Conservation (phyloP, 2,797 vertebrate species). For the Botia kubotai region DNA sequence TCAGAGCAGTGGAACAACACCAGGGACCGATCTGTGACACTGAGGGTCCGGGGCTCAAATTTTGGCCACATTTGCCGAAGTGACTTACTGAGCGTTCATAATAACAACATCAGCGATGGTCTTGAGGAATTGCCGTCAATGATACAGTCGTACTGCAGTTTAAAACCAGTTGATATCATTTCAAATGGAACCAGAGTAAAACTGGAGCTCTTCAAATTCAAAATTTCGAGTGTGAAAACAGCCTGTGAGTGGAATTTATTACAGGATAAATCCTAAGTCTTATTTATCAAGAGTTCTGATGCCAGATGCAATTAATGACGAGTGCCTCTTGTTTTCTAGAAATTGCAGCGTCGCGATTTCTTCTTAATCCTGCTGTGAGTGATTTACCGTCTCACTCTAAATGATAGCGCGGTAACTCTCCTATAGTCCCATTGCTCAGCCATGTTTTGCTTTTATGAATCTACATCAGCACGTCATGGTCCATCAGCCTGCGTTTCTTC, state of each 20-base stretch:
- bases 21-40: not conserved
- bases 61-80: constrained; percentile 3
- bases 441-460: constrained; percentile 16
- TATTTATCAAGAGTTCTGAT: not conserved
- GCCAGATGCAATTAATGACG: no score
- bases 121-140: not conserved
- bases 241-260: no score
- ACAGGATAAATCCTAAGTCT: not conserved
- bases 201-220: not conserved
- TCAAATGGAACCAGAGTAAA: not conserved
- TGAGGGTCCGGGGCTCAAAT: not conserved
- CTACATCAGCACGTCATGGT: constrained; percentile 22
- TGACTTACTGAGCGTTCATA: not conserved
- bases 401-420: not conserved
- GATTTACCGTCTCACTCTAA: not conserved
- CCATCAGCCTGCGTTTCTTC: constrained; percentile 19
- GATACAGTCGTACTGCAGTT: not conserved
- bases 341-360: no score
- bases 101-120: not conserved
- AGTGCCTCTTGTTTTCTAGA: no score
- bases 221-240: no score
- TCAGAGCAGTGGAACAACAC: not conserved
- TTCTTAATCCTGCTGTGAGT: not conserved
- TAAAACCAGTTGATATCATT: not conserved
- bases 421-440: not conserved